Percentiles rank a stretch among this genome's conserved stretches.
Evolutionary conservation across 2,888 invertebrate species (phyloP).

Genomic region (Encarsia formosa): DNA sequence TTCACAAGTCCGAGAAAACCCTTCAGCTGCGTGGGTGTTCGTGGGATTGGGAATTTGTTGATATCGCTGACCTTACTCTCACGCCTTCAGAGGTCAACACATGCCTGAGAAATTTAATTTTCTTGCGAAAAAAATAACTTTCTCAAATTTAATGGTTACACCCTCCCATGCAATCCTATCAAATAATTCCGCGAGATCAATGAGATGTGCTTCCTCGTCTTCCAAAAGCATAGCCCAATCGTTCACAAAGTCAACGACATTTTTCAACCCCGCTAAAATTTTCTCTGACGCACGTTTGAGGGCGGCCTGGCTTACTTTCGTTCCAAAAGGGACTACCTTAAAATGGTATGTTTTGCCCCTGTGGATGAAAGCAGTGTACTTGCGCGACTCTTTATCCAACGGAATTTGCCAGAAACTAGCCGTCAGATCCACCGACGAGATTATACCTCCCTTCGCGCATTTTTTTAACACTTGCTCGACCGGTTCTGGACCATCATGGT

Average conservation of each 20-base stretch:
- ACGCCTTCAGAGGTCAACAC: slow-evolving; percentile 28
- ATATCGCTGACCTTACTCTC: slow-evolving; percentile 27
- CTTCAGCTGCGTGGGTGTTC: slow-evolving; percentile 26
- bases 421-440: not conserved
- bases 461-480: not conserved
- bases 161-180: not conserved
- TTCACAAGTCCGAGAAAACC: slow-evolving; percentile 30
- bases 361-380: not conserved
- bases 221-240: not conserved
- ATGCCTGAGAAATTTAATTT: slow-evolving; percentile 33
- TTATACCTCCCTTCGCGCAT: not conserved
- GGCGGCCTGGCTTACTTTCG: not conserved
- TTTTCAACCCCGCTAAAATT: not conserved
- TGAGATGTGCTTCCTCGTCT: not conserved
- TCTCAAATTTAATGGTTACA: slow-evolving; percentile 10
- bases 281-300: not conserved
- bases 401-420: not conserved
- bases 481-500: too few relatives aligned
- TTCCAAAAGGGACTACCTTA: not conserved
- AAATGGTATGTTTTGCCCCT: not conserved
- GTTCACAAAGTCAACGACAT: not conserved
- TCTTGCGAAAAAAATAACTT: slow-evolving; percentile 30
- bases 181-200: not conserved
- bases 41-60: slow-evolving; percentile 28
- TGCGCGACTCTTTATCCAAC: not conserved